phyloP scores from a whole-genome alignment of 2,888 invertebrate species.

The Microctonus hyperodae region DNA sequence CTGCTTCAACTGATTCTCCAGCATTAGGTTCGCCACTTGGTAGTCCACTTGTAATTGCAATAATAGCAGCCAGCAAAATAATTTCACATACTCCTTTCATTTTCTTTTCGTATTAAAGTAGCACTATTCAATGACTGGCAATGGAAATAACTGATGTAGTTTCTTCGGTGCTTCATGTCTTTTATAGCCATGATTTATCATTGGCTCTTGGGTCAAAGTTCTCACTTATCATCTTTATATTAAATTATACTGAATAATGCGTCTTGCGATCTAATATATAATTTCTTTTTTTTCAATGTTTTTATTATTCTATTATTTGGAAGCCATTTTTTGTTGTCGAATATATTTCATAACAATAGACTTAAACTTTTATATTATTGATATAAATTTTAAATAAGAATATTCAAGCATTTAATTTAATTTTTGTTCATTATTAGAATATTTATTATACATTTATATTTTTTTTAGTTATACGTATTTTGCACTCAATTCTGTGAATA shows the following conservation, averaged over 20 bases:
- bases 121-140: slow-evolving; percentile 21
- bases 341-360: too few relatives aligned
- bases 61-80: slow-evolving; percentile 37
- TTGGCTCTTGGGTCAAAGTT: slow-evolving; percentile 48
- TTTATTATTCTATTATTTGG: too few relatives aligned
- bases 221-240: slow-evolving; percentile 41
- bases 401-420: too few relatives aligned
- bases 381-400: too few relatives aligned
- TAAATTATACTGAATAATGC: background rate
- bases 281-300: too few relatives aligned
- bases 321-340: too few relatives aligned
- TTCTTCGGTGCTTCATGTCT: slow-evolving; percentile 35
- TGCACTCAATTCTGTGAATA: too few relatives aligned
- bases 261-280: background rate
- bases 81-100: slow-evolving; percentile 44
- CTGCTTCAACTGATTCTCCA: slow-evolving; percentile 27
- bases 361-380: too few relatives aligned
- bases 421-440: too few relatives aligned
- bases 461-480: too few relatives aligned
- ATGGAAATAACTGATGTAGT: slow-evolving; percentile 47
- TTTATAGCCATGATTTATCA: slow-evolving; percentile 56
- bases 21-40: slow-evolving; percentile 35
- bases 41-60: slow-evolving; percentile 34
- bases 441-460: too few relatives aligned
- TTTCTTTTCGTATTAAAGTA: slow-evolving; percentile 22